These are phyloP conservation scores for Caenorhabditis sinica DNA, from an alignment of 2,888 invertebrate genomes.

Conservation along the genomic window DNA sequence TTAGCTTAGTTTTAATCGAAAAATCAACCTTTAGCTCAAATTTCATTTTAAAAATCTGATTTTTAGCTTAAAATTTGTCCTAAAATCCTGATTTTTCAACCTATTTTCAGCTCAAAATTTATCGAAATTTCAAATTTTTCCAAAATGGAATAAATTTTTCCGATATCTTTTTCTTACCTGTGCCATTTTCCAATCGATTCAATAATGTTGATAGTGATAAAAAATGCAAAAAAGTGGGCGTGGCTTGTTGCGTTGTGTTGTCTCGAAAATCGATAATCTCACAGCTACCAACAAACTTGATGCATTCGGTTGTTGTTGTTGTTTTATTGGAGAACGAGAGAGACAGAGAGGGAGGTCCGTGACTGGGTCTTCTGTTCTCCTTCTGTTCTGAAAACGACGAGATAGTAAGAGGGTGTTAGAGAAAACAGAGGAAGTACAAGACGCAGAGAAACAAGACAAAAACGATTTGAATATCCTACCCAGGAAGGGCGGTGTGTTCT, in stretches of 20 bases:
- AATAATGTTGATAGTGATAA: neutral
- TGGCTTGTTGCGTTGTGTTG: neutral
- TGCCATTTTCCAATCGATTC: neutral
- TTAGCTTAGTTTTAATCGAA: neutral
- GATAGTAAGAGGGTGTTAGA: slow-evolving; percentile 1
- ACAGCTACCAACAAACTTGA: no score
- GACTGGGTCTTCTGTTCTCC: no score
- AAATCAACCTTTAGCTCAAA: neutral
- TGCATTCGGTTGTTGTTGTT: no score
- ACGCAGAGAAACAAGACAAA: neutral
- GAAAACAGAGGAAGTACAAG: neutral
- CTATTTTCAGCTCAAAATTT: neutral
- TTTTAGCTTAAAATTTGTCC: no score
- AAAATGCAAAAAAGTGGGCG: neutral
- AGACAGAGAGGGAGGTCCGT: no score
- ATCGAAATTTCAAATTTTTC: neutral
- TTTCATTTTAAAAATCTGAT: no score
- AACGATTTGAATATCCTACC: neutral
- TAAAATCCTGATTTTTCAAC: neutral
- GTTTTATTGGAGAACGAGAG: no score
- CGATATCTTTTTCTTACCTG: neutral
- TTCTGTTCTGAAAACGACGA: neutral
- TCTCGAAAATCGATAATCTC: neutral
- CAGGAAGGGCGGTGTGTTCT: neutral
- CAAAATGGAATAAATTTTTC: neutral